phyloP scores from a whole-genome alignment of 2,888 invertebrate species.

The Limenitis arthemis region DNA sequence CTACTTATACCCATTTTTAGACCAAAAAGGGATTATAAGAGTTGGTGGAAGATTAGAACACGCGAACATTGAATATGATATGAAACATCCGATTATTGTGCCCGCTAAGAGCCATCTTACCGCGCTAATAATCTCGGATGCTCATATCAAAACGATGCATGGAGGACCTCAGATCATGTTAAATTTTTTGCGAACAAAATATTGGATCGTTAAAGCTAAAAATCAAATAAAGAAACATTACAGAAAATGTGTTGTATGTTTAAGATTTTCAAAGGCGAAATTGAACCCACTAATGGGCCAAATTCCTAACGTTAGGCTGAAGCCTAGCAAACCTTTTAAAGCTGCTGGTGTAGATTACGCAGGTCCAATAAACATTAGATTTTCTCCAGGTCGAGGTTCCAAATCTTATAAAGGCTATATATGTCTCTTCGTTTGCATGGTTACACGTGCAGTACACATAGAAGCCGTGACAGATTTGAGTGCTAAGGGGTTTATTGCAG shows the following conservation, averaged over 20 bases:
- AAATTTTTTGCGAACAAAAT: no score
- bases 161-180: constrained; percentile 27
- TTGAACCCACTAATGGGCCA: constrained; percentile 26
- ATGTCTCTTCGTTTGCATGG: constrained; percentile 24
- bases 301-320: constrained; percentile 21
- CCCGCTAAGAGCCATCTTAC: constrained; percentile 14
- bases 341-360: constrained; percentile 24
- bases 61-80: constrained; percentile 10
- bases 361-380: constrained; percentile 23
- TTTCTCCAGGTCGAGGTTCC: constrained; percentile 21
- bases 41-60: constrained; percentile 25
- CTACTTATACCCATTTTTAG: constrained; percentile 20
- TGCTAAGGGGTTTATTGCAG: no score
- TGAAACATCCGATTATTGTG: constrained; percentile 27
- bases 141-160: constrained; percentile 24
- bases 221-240: no score
- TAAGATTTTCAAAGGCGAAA: no score
- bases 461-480: no score
- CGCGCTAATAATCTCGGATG: constrained; percentile 18
- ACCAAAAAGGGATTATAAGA: constrained; percentile 19
- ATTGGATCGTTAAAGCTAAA: no score
- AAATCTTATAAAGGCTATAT: constrained; percentile 24
- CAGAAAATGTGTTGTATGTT: no score
- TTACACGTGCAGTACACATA: constrained; percentile 24
- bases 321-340: constrained; percentile 22